Base-by-base conservation (phyloP, 2,888 invertebrate species). In the Maniola hyperantus region DNA sequence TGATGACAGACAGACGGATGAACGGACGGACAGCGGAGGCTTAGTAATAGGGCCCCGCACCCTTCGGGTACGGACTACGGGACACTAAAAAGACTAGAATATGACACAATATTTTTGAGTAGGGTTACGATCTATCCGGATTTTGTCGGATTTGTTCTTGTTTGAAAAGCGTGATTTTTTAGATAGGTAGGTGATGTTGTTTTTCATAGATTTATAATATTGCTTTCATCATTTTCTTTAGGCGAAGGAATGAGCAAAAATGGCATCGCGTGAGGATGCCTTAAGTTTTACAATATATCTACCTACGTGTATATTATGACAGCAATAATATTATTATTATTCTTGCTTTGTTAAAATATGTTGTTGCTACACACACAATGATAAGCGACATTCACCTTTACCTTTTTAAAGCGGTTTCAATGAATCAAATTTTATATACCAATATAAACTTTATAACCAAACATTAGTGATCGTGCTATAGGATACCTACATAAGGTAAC, bases 361-460 rank as follows among this genome's bases (percentile, higher is more conserved):
- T 34, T 34, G 36, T 42, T 18, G 39, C 20, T 20, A 39, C 20
- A 42, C n/a, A 42, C n/a, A 26, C 11, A 0, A 26, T 7, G 20
- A 42, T 42, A n/a, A 57, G 54, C 54, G 15, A 33, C 53, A 53
- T 53, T 50, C 20, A 39, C 55, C 55, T 55, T 55, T 18, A 39
- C 36, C 55, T 39, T 57, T 55, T 42, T 6, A 42, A 42, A 13
- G 11, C 18, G 15, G 36, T 36, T n/a, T 7, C 10, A 54, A 54
- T 34, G 1, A 39, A 13, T 18, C 18, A 20, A 42, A 20, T 18
- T 57, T 57, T 20, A 42, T 26, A 42, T 42, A 42, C 39, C 39
- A 57, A 57, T 57, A 42, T 57, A 57, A 39, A 39, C 18, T 57
- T 42, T 42, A 57, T 42, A 42, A 42, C 57, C 42, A 20, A 39